Evolutionary conservation across 2,888 invertebrate species (phyloP).

Genomic region (Abrostola triplasia): DNA sequence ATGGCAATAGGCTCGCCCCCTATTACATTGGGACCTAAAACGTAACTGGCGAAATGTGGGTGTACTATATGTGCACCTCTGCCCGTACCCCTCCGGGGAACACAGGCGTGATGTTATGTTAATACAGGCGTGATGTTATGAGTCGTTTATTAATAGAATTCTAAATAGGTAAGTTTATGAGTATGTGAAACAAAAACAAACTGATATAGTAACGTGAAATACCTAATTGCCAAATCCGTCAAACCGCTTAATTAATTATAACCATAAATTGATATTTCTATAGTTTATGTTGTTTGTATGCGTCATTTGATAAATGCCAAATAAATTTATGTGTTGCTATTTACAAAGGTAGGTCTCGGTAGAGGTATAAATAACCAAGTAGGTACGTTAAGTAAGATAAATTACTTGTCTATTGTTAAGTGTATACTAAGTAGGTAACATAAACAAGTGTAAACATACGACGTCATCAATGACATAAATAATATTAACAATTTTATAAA

Average conservation of each 20-base stretch:
- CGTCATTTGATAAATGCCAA: conserved; percentile 34
- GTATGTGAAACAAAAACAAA: conserved; percentile 13
- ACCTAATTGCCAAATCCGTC: conserved; percentile 22
- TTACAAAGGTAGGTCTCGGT: conserved; percentile 22
- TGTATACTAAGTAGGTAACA: conserved; percentile 39
- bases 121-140: too few species aligned
- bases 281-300: conserved; percentile 32
- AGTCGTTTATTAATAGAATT: background rate
- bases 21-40: too few species aligned
- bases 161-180: background rate
- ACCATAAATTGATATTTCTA: conserved; percentile 31
- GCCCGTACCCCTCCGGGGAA: too few species aligned
- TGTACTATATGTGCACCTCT: too few species aligned
- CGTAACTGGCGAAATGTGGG: too few species aligned
- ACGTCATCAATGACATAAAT: conserved; percentile 55
- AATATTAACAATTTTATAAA: conserved; percentile 54
- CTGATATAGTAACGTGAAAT: conserved; percentile 25
- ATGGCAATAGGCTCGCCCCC: too few species aligned
- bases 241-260: conserved; percentile 42
- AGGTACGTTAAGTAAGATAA: conserved; percentile 28
- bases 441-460: conserved; percentile 45
- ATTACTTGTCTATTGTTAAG: conserved; percentile 37
- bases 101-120: too few species aligned
- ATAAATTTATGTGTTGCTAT: conserved; percentile 29
- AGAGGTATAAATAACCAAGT: conserved; percentile 21